Conservation (phyloP, 2,888 invertebrate species). For the Cenopis cana region DNA sequence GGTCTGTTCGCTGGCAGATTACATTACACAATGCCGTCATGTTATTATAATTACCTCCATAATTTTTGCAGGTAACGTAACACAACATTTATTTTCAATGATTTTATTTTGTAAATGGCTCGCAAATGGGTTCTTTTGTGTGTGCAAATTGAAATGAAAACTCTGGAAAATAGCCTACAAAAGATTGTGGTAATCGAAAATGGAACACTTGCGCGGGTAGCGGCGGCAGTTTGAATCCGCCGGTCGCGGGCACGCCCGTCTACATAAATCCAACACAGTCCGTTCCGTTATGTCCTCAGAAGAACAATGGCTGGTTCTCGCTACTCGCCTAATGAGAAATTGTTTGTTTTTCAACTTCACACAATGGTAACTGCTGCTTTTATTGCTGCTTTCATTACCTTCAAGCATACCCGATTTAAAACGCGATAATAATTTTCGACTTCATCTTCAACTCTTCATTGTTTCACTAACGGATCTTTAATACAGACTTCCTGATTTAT, state of each 20-base stretch:
- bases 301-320: slow-evolving; percentile 79
- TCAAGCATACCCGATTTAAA: slow-evolving; percentile 60
- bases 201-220: slow-evolving; percentile 33
- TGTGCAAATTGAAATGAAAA: slow-evolving; percentile 30
- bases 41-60: slow-evolving; percentile 25
- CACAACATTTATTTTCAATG: slow-evolving; percentile 22
- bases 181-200: slow-evolving; percentile 41
- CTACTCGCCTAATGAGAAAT: slow-evolving; percentile 81
- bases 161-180: slow-evolving; percentile 28
- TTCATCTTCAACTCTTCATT: slow-evolving; percentile 45
- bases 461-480: slow-evolving; percentile 39
- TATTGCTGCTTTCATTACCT: slow-evolving; percentile 74
- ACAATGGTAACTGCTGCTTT: slow-evolving; percentile 75
- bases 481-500: slow-evolving; percentile 37
- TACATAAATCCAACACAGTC: slow-evolving; percentile 80
- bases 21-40: slow-evolving; percentile 49
- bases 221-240: slow-evolving; percentile 43
- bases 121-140: slow-evolving; percentile 36
- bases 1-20: slow-evolving; percentile 54
- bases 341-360: slow-evolving; percentile 79
- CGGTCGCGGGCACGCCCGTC: slow-evolving; percentile 54
- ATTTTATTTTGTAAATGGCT: slow-evolving; percentile 15
- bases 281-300: slow-evolving; percentile 80
- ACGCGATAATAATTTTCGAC: slow-evolving; percentile 61
- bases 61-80: slow-evolving; percentile 3